These are phyloP conservation scores for Lepidiolamprologus cunningtoni DNA, from an alignment of 2,113 vertebrate genomes.

Conservation along the genomic window DNA sequence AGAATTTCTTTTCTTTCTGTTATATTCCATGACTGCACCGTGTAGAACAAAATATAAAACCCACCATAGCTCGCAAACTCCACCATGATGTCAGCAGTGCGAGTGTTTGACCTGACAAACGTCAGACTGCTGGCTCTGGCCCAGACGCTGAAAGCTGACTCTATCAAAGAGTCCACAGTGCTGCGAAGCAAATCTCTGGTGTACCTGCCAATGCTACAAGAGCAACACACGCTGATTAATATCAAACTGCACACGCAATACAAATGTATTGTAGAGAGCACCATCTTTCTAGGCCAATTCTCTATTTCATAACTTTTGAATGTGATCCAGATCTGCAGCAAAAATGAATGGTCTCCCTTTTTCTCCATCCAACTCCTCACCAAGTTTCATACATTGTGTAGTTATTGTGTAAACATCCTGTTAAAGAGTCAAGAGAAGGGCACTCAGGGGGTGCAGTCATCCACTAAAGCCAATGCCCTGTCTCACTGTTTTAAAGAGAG, in stretches of 20 bases:
- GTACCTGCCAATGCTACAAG: constrained; percentile 65
- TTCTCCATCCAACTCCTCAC: neutral
- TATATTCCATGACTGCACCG: neutral
- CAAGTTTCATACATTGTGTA: neutral
- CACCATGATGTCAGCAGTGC: constrained; percentile 68
- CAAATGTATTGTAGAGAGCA: neutral
- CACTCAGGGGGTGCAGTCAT: neutral
- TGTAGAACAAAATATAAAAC: neutral
- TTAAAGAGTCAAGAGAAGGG: neutral
- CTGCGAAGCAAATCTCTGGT: constrained; percentile 62
- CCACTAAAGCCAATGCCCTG: neutral
- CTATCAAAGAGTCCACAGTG: constrained; percentile 62
- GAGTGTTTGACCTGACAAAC: constrained; percentile 53
- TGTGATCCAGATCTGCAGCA: neutral
- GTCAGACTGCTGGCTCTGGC: constrained; percentile 59
- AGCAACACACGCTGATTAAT: neutral
- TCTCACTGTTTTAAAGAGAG: neutral
- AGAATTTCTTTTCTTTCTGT: neutral
- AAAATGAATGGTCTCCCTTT: neutral
- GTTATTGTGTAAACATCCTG: neutral
- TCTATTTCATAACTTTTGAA: neutral
- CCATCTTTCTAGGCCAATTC: neutral
- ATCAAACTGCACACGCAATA: neutral
- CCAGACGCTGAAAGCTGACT: constrained; percentile 68
- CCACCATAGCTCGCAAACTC: constrained; percentile 61